Evolutionary conservation across 2,797 vertebrate species (phyloP).

Genomic region (Crocidura indochinensis): DNA sequence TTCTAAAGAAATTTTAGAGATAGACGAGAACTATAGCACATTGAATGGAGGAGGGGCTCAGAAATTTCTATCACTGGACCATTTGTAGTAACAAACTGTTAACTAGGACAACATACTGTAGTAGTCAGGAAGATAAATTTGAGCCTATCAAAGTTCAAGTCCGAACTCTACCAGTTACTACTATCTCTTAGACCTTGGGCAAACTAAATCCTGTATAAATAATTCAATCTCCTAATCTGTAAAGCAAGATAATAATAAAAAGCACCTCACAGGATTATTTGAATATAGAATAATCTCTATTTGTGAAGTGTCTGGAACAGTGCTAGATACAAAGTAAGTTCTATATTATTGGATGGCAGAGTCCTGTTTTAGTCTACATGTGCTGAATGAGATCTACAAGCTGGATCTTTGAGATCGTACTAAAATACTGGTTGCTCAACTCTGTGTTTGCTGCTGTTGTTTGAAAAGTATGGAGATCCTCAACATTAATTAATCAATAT

Average conservation of each 20-base stretch:
- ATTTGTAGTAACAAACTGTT: slow-evolving; percentile 12
- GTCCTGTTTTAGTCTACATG: neutral
- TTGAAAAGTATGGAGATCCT: slow-evolving; percentile 6
- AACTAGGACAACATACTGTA: neutral
- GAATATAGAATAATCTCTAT: neutral
- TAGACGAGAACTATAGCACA: neutral
- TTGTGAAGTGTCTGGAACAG: neutral
- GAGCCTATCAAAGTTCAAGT: slow-evolving; percentile 5
- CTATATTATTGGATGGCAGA: neutral
- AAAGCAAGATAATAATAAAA: neutral
- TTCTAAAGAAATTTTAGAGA: neutral
- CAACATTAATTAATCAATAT: neutral
- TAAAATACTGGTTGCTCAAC: neutral
- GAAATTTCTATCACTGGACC: neutral
- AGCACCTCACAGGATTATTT: neutral
- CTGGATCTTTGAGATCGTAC: neutral
- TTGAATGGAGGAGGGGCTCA: neutral
- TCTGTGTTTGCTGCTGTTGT: slow-evolving; percentile 30
- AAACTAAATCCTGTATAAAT: neutral
- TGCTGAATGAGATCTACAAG: neutral
- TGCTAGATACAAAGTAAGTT: neutral
- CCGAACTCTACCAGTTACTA: neutral
- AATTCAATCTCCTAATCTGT: neutral
- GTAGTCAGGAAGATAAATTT: neutral
- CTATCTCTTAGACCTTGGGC: neutral